These are phyloP conservation scores for Columba janthina DNA, from an alignment of 2,113 vertebrate species.

Conservation along the genomic window DNA sequence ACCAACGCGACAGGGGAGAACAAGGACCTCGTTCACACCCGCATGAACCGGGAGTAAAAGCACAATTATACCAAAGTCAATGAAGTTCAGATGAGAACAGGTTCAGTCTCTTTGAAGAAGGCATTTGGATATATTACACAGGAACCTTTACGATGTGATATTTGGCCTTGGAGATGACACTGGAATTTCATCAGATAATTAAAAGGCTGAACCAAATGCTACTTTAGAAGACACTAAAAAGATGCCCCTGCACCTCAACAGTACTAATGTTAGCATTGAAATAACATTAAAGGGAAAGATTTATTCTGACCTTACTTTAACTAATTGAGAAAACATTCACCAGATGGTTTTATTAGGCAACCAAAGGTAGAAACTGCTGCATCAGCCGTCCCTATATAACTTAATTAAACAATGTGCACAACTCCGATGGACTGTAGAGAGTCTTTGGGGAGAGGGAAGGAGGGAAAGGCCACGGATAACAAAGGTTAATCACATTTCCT, in stretches of 20 bases:
- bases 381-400: not conserved
- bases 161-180: not conserved
- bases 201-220: not conserved
- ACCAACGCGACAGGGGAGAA: not conserved
- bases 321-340: not conserved
- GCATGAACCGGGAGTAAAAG: not conserved
- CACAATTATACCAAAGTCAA: not conserved
- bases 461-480: not conserved
- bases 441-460: not conserved
- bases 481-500: not conserved
- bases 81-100: not conserved
- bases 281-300: not conserved
- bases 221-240: not conserved
- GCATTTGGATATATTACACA: not conserved
- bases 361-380: not conserved
- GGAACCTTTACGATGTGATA: not conserved
- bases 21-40: not conserved
- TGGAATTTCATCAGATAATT: not conserved
- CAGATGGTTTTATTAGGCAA: not conserved
- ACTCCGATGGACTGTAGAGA: not conserved
- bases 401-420: not conserved
- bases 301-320: not conserved
- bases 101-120: not conserved
- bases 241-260: not conserved
- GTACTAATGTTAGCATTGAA: not conserved